Conservation (phyloP, 2,797 vertebrate species). For the Meriones psammophilus region DNA sequence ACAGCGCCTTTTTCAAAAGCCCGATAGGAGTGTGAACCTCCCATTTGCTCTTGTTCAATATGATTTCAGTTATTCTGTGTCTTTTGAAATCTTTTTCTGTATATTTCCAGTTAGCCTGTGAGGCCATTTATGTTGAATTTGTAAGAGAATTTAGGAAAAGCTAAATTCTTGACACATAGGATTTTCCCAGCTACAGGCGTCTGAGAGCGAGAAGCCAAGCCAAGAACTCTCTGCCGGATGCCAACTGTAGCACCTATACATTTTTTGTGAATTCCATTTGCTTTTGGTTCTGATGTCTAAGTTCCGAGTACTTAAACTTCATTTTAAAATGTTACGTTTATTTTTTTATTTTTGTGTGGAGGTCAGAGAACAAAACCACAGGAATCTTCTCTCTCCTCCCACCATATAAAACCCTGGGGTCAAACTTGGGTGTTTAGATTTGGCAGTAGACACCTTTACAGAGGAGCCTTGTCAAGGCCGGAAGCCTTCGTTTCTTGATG, state of each 20-base stretch:
- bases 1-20: neutral
- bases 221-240: neutral
- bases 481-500: neutral
- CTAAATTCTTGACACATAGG: neutral
- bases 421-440: neutral
- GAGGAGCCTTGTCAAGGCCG: neutral
- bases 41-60: neutral
- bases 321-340: neutral
- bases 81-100: conserved; percentile 3
- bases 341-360: neutral
- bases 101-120: conserved; percentile 7
- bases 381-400: neutral
- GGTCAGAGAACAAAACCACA: neutral
- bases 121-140: neutral
- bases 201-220: neutral
- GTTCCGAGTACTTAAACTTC: neutral
- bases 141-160: neutral
- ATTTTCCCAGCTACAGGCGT: neutral
- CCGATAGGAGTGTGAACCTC: neutral
- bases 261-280: neutral
- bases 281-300: neutral
- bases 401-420: neutral
- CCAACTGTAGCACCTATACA: neutral
- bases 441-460: neutral
- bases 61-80: neutral